phyloP scores from a whole-genome alignment of 2,888 invertebrate genomes.

The Cheilosia scutellata region DNA sequence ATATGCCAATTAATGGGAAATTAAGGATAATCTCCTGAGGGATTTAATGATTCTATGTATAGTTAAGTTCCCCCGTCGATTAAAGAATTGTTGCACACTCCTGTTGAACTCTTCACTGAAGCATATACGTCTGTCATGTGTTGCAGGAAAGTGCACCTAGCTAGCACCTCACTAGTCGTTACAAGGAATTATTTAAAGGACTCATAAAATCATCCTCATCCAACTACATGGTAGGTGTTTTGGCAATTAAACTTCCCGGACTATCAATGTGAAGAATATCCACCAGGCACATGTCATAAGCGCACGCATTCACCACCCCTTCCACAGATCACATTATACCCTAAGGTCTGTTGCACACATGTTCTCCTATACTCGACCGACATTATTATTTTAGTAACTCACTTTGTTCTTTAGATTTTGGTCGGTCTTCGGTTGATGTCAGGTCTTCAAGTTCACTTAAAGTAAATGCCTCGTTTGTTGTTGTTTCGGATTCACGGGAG shows the following conservation, averaged over 20 bases:
- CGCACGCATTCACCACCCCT: neutral
- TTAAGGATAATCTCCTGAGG: conserved; percentile 62
- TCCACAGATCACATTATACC: neutral
- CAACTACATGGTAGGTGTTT: conserved; percentile 28
- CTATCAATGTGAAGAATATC: conserved; percentile 26
- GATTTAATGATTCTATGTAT: conserved; percentile 14
- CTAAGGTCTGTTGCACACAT: conserved; percentile 64
- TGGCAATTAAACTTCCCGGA: conserved; percentile 30
- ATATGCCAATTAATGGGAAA: conserved; percentile 72
- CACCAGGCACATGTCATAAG: conserved; percentile 44
- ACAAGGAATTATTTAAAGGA: conserved; percentile 34
- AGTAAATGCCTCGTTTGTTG: conserved; percentile 69
- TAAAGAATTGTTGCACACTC: neutral
- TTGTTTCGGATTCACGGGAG: conserved; percentile 65
- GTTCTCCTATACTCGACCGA: conserved; percentile 35
- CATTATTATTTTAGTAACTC: conserved; percentile 72
- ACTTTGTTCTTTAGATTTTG: conserved; percentile 69
- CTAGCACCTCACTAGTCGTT: conserved; percentile 1
- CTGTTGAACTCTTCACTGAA: neutral
- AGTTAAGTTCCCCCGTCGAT: neutral
- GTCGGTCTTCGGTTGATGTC: conserved; percentile 67
- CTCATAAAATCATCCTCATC: conserved; percentile 34
- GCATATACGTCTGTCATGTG: neutral
- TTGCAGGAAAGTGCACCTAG: neutral
- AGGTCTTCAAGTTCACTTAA: conserved; percentile 76